These are phyloP conservation scores for Panthera leo DNA, from an alignment of 2,113 vertebrate species.

Conservation along the genomic window DNA sequence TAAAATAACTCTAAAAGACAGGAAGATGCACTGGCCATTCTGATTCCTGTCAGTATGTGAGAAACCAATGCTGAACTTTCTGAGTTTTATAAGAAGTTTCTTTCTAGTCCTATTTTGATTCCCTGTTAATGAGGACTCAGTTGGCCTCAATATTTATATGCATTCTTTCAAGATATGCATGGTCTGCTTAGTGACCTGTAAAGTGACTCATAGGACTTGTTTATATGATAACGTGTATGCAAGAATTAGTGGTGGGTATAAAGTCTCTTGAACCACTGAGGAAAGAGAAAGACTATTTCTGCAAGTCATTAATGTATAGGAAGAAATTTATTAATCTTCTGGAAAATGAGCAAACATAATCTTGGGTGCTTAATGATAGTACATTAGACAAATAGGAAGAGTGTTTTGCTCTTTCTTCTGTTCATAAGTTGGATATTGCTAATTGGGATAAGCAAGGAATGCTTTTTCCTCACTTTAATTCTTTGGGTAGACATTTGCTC, in stretches of 20 bases:
- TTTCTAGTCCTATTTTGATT: not conserved
- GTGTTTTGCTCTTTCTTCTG: not conserved
- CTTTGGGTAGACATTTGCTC: not conserved
- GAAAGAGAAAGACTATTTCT: not conserved
- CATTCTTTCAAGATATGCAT: not conserved
- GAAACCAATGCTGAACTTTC: not conserved
- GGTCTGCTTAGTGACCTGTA: not conserved
- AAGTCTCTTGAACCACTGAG: not conserved
- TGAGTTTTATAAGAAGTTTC: not conserved
- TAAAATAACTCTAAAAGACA: not conserved
- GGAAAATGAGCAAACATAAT: not conserved
- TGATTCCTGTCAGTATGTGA: not conserved
- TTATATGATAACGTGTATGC: not conserved
- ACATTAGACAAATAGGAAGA: not conserved
- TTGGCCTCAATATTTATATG: not conserved
- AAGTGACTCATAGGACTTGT: not conserved
- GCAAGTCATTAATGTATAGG: not conserved
- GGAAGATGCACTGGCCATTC: not conserved
- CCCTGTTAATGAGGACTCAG: not conserved
- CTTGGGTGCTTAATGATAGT: not conserved
- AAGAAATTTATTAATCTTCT: not conserved
- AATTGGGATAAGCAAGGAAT: not conserved
- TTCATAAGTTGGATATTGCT: not conserved
- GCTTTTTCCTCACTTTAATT: not conserved
- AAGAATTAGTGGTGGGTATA: not conserved